phyloP scores from a whole-genome alignment of 1,140 invertebrate species.

The Oscheius sp. region DNA sequence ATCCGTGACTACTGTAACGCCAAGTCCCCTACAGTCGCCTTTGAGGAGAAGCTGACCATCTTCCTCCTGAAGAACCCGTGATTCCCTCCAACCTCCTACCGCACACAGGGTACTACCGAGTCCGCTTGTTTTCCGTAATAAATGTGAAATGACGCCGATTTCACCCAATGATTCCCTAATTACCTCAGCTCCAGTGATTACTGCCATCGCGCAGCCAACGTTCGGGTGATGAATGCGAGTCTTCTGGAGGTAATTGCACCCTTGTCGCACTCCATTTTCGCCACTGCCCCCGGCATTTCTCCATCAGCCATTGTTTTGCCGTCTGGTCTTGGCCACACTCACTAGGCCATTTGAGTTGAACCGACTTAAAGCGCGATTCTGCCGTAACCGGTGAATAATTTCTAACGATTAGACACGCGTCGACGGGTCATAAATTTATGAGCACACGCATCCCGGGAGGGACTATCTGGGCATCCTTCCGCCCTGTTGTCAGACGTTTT shows the following conservation, averaged over 20 bases:
- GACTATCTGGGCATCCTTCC: too few species aligned
- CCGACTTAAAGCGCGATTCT: neutral
- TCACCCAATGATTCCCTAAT: neutral
- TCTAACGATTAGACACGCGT: constrained; percentile 7
- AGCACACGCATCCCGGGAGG: constrained; percentile 10
- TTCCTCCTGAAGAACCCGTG: constrained; percentile 5
- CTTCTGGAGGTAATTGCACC: neutral
- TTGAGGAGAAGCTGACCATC: constrained; percentile 32
- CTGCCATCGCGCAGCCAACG: neutral
- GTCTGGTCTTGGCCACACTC: neutral
- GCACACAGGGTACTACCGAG: too few species aligned
- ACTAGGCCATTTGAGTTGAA: neutral
- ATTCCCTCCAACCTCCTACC: too few species aligned
- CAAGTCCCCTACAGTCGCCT: constrained; percentile 24
- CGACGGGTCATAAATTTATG: constrained; percentile 10
- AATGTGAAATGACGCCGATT: too few species aligned
- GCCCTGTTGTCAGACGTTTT: too few species aligned
- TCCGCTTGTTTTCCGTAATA: too few species aligned
- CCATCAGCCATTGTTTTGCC: neutral
- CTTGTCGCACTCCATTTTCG: neutral
- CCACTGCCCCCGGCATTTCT: neutral
- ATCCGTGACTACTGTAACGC: constrained; percentile 24
- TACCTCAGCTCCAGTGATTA: neutral
- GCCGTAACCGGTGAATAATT: constrained; percentile 11
- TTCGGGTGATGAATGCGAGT: neutral